Percentiles rank a stretch among this genome's conserved stretches.
phyloP scores from a whole-genome alignment of 2,888 invertebrate species.

The Apamea crenata region DNA sequence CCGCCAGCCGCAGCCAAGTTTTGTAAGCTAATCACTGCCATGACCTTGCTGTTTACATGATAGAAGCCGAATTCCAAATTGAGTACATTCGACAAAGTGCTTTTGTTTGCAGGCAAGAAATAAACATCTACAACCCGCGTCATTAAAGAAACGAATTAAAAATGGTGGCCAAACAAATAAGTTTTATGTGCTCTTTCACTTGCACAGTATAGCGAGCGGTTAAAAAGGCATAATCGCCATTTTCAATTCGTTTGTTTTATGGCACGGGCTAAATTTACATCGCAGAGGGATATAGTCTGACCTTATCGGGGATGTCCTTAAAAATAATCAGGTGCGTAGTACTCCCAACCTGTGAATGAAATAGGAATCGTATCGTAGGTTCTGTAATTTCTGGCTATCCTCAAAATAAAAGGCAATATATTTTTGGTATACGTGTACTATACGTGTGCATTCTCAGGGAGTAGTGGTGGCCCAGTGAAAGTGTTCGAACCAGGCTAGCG shows the following conservation, averaged over 20 bases:
- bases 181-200: neutral
- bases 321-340: neutral
- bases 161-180: neutral
- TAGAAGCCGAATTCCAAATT: neutral
- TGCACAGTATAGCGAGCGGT: neutral
- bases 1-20: conserved; percentile 22
- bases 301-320: neutral
- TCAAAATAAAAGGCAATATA: neutral
- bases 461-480: no score
- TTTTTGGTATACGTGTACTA: neutral
- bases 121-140: neutral
- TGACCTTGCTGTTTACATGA: conserved; percentile 7
- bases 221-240: neutral
- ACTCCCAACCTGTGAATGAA: neutral
- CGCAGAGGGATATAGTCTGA: neutral
- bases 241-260: neutral
- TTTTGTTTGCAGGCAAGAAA: neutral
- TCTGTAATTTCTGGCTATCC: neutral
- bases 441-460: neutral
- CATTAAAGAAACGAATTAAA: neutral
- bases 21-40: conserved; percentile 25
- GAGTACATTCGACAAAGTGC: neutral
- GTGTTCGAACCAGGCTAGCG: no score
- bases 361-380: neutral
- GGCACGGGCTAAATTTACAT: neutral